Percentiles rank a stretch among this genome's conserved stretches.
Conservation (phyloP, 2,797 vertebrate species). For the Pantherophis vulpinus region DNA sequence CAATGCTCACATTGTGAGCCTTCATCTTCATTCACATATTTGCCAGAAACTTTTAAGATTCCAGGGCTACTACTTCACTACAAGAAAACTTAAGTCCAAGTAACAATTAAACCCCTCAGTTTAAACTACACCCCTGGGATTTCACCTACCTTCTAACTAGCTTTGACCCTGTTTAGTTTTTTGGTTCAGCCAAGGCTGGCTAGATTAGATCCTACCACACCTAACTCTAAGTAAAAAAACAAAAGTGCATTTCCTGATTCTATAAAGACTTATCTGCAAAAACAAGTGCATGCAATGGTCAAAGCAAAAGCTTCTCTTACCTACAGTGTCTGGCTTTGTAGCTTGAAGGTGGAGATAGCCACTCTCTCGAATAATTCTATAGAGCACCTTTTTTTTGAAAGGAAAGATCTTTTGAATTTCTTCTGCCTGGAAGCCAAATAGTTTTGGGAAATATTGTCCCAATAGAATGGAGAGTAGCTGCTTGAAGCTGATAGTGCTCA, state of each 20-base stretch:
- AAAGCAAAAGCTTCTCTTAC: conserved; percentile 54
- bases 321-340: conserved; percentile 74
- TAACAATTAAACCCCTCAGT: background rate
- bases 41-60: background rate
- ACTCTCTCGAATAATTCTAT: conserved; percentile 57
- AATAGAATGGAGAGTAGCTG: conserved; percentile 59
- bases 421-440: conserved; percentile 65
- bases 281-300: background rate
- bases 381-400: conserved; percentile 57
- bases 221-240: background rate
- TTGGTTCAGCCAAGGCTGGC: background rate
- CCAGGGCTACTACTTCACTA: background rate
- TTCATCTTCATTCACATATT: background rate
- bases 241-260: background rate
- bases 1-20: background rate
- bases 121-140: background rate
- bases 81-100: background rate
- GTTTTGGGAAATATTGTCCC: conserved; percentile 58
- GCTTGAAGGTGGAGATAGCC: conserved; percentile 75
- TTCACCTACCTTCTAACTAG: background rate
- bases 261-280: background rate
- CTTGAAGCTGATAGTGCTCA: background rate
- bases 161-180: background rate
- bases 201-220: background rate
- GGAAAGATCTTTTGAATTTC: conserved; percentile 69